A percentile compares a stretch with the other conserved stretches of the same genome.
These are phyloP conservation scores for Dunckerocampus dactyliophorus DNA, from an alignment of 2,113 vertebrate species.

Conservation along the genomic window DNA sequence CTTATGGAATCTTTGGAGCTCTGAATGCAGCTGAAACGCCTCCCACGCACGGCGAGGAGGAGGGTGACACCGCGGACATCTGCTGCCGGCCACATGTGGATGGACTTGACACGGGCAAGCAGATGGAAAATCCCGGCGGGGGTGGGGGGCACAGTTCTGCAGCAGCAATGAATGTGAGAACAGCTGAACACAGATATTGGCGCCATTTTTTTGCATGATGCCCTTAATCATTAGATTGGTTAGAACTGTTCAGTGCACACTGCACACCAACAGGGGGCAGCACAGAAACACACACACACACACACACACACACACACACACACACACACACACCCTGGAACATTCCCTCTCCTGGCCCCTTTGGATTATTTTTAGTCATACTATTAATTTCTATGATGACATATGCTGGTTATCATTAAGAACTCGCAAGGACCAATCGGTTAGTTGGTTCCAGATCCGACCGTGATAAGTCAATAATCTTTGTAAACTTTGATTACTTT, in stretches of 20 bases:
- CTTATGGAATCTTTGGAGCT: conserved; percentile 19
- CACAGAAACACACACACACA: neutral
- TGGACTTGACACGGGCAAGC: conserved; percentile 18
- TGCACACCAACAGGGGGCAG: neutral
- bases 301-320: too few relatives aligned
- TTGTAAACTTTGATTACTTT: too few relatives aligned
- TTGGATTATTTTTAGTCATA: too few relatives aligned
- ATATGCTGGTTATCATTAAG: too few relatives aligned
- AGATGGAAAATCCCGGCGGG: conserved; percentile 43
- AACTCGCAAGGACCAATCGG: too few relatives aligned
- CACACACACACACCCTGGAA: too few relatives aligned
- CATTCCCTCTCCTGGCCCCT: too few relatives aligned
- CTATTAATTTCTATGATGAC: too few relatives aligned
- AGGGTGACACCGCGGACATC: conserved; percentile 42
- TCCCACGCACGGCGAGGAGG: conserved; percentile 30
- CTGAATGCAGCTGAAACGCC: neutral
- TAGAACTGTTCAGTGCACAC: neutral
- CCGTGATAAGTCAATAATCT: too few relatives aligned
- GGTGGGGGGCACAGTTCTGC: neutral
- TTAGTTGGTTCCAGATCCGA: too few relatives aligned
- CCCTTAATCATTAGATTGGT: neutral
- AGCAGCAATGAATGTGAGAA: conserved; percentile 14
- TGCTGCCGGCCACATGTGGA: conserved; percentile 37
- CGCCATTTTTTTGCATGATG: neutral
- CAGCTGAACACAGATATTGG: conserved; percentile 30